Percentiles rank a stretch among this genome's conserved stretches.
Evolutionary conservation across 2,113 vertebrate genomes (phyloP).

Genomic region (Sebastes fasciatus): DNA sequence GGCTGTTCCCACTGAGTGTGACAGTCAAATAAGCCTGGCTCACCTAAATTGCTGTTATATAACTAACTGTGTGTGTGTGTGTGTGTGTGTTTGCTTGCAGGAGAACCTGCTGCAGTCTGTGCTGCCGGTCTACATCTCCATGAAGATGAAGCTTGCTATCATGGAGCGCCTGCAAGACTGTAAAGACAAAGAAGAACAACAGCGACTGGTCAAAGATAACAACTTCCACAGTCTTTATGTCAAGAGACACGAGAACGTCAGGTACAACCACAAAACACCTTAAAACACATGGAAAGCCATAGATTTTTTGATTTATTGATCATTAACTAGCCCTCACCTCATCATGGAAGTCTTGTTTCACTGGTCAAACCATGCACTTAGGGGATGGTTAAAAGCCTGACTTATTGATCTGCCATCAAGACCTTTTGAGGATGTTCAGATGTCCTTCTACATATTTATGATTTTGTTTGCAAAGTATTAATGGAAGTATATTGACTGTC

Average conservation of each 20-base stretch:
- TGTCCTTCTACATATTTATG: too few species aligned
- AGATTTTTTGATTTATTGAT: neutral
- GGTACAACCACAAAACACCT: slow-evolving; percentile 76
- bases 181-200: slow-evolving; percentile 88
- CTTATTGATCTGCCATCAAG: neutral
- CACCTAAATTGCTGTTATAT: slow-evolving; percentile 17
- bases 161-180: slow-evolving; percentile 95
- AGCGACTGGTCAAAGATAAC: slow-evolving; percentile 91
- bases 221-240: slow-evolving; percentile 98
- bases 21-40: slow-evolving; percentile 26
- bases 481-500: neutral
- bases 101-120: slow-evolving; percentile 97
- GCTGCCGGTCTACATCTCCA: slow-evolving; percentile 96
- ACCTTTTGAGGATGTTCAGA: neutral
- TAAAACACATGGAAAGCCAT: neutral
- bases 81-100: slow-evolving; percentile 70
- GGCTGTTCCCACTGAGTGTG: slow-evolving; percentile 1
- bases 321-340: neutral
- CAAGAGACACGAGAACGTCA: slow-evolving; percentile 96
- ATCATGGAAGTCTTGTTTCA: neutral
- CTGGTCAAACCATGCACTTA: neutral
- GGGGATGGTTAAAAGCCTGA: neutral
- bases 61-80: slow-evolving; percentile 9
- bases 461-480: neutral
- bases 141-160: slow-evolving; percentile 99